phyloP scores from a whole-genome alignment of 2,113 vertebrate species.

The Suricata suricatta region DNA sequence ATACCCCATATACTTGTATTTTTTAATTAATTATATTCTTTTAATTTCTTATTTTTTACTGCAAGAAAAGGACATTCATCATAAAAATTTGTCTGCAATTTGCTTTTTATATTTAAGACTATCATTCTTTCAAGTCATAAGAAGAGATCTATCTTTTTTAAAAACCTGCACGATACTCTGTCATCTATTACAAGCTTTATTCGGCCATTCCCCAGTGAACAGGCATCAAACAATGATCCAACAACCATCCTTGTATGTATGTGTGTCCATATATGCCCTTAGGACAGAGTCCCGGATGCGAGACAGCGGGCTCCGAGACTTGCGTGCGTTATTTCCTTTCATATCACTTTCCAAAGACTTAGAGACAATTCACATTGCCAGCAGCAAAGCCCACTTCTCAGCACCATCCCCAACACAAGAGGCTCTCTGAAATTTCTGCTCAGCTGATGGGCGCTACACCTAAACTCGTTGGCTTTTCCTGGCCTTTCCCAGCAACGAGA shows the following conservation, averaged over 20 bases:
- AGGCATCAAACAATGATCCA: background rate
- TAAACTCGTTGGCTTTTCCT: background rate
- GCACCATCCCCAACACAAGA: background rate
- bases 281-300: background rate
- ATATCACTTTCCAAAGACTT: background rate
- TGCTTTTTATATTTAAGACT: background rate
- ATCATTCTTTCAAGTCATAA: background rate
- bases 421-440: too few relatives aligned
- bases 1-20: too few relatives aligned
- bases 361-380: too few relatives aligned
- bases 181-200: background rate
- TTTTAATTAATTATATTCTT: background rate
- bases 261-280: too few relatives aligned
- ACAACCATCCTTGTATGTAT: accelerated
- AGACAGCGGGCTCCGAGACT: background rate
- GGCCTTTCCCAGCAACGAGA: background rate
- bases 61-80: background rate
- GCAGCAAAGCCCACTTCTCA: accelerated
- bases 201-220: accelerated
- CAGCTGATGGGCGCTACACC: too few relatives aligned
- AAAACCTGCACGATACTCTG: too few relatives aligned
- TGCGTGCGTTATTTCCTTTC: background rate
- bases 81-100: background rate
- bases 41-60: background rate
- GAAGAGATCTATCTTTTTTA: background rate